Evolutionary conservation across 2,888 invertebrate species (phyloP).

Genomic region (Drosophila tripunctata): DNA sequence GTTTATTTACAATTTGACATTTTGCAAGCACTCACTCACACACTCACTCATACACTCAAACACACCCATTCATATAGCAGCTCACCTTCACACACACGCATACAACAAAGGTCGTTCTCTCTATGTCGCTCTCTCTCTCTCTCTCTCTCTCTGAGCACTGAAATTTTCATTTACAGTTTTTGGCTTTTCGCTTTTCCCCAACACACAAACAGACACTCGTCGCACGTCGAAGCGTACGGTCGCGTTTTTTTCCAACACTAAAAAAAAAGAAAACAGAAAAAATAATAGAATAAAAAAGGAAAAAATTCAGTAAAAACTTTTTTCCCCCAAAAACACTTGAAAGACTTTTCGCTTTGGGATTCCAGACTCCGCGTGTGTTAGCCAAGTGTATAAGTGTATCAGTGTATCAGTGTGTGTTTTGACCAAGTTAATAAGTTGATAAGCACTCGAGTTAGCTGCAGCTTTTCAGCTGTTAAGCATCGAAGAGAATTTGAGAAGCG

Average conservation of each 20-base stretch:
- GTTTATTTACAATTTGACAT: constrained; percentile 78
- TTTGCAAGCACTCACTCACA: constrained; percentile 59
- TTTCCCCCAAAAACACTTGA: no score
- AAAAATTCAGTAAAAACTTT: no score
- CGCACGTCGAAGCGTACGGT: constrained; percentile 69
- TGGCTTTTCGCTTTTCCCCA: constrained; percentile 61
- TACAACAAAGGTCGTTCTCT: constrained; percentile 47
- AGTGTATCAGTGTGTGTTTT: constrained; percentile 23
- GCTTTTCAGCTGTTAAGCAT: constrained; percentile 38
- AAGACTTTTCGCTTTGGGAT: constrained; percentile 13
- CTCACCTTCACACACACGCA: constrained; percentile 64
- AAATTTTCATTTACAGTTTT: constrained; percentile 66
- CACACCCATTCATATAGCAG: constrained; percentile 33
- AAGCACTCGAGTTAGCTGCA: no score
- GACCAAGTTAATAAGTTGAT: constrained; percentile 53
- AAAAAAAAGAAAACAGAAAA: neutral
- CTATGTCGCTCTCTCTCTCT: constrained; percentile 14
- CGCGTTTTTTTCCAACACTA: constrained; percentile 43
- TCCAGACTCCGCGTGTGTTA: constrained; percentile 41
- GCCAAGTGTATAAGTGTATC: constrained; percentile 17
- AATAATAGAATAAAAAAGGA: no score
- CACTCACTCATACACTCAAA: constrained; percentile 24
- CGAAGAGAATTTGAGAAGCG: neutral
- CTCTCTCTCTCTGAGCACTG: constrained; percentile 17
- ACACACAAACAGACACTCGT: constrained; percentile 60